phyloP scores from a whole-genome alignment of 2,797 vertebrate species.

The Anniella stebbinsi region DNA sequence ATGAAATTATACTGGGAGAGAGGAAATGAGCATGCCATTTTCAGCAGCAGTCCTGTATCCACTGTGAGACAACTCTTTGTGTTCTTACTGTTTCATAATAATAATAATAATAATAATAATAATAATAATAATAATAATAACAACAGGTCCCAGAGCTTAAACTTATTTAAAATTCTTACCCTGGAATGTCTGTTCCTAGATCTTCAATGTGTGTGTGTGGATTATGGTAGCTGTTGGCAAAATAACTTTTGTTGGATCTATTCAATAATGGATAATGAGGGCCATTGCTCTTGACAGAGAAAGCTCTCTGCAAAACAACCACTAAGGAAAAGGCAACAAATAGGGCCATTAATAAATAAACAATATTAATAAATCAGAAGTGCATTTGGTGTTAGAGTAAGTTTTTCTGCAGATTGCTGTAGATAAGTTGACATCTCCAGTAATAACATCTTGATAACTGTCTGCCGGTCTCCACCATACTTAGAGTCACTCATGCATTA shows the following conservation, averaged over 20 bases:
- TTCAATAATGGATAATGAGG: slow-evolving; percentile 8
- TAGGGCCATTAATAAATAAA: slow-evolving; percentile 9
- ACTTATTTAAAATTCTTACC: not conserved
- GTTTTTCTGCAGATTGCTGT: not conserved
- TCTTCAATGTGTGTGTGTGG: not conserved
- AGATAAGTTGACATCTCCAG: slow-evolving; percentile 12
- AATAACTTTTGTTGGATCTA: not conserved
- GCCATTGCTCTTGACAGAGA: not conserved
- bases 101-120: no score
- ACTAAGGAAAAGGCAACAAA: not conserved
- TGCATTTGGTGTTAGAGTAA: not conserved
- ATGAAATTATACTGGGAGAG: not conserved
- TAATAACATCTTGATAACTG: slow-evolving; percentile 45
- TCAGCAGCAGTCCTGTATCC: not conserved
- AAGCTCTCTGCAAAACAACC: slow-evolving; percentile 21
- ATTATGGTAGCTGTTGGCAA: not conserved
- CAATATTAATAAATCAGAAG: slow-evolving; percentile 29
- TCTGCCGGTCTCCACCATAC: not conserved
- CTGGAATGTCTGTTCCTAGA: not conserved
- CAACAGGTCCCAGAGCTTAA: not conserved
- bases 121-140: no score
- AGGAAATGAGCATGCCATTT: not conserved
- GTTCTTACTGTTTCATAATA: not conserved
- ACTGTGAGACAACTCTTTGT: not conserved
- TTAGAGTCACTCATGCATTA: not conserved